Evolutionary conservation across 2,797 vertebrate genomes (phyloP), one percentile per base, ranked within the genome.

Genomic region (Buceros bicornis): DNA sequence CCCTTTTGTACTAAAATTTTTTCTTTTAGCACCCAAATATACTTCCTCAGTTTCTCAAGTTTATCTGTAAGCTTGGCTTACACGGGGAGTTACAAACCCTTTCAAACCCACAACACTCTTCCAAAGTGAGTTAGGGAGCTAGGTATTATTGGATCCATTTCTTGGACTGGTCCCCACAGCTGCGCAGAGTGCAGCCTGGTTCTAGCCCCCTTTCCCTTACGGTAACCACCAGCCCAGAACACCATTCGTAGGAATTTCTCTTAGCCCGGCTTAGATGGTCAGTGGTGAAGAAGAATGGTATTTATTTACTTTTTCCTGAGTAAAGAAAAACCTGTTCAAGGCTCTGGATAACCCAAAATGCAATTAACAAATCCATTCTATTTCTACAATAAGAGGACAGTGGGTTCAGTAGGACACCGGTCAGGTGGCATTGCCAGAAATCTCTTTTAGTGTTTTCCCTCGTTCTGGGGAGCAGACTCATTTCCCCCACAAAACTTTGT

Each of bases 391-490:
- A 85, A 24, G 43, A 58, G 73, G 83, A 61, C 25, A 45, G 0
- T 6, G 0, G 3, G 5, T 58, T 70, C 47, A 47, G 28, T 24
- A 71, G 78, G 67, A 43, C 53, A 72, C 7, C 5, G 53, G 14
- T 61, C 19, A 82, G 31, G n/a, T n/a, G 28, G 37, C 54, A 82
- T 50, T 43, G 21, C 28, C 89, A 76, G 64, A 77, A 82, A 77
- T 62, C 13, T 26, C 31, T 82, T 76, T 65, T 18, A n/a, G 37
- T 50, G 12, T 25, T 61, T 40, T 70, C 28, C 16, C 29, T 81
- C 1, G 0, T 58, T 25, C 37, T 65, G 16, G 21, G 48, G 31
- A 90, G 50, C 15, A 45, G 20, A 25, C 2, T 33, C 4, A 3
- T 17, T 35, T 33, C 15, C 14, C n/a, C 43, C 7, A 7, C 16